phyloP scores from a whole-genome alignment of 2,888 invertebrate species.

The Ichneumoninae sp. region DNA sequence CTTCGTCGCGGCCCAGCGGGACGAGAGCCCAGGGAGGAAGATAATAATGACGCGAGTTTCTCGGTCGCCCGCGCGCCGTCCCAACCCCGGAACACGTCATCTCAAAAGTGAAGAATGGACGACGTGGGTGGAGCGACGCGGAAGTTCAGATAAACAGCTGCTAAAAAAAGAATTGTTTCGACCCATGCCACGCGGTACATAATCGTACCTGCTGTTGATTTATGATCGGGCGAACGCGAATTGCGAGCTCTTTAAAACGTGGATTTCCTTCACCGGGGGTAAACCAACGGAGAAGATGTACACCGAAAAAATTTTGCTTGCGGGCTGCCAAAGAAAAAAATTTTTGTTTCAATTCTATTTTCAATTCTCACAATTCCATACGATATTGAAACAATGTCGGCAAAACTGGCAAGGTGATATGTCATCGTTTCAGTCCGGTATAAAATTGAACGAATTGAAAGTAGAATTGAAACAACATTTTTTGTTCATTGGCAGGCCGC shows the following conservation, averaged over 20 bases:
- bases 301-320: too few relatives aligned
- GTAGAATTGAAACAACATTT: too few relatives aligned
- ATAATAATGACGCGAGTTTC: conserved; percentile 60
- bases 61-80: conserved; percentile 3
- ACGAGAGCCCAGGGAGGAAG: conserved; percentile 28
- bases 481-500: too few relatives aligned
- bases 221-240: conserved; percentile 37
- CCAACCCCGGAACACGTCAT: conserved; percentile 54
- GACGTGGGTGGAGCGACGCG: conserved; percentile 45
- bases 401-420: too few relatives aligned
- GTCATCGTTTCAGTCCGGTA: too few relatives aligned
- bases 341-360: too few relatives aligned
- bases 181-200: conserved; percentile 40
- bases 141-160: conserved; percentile 54
- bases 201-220: conserved; percentile 43
- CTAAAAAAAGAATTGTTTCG: conserved; percentile 30
- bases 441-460: too few relatives aligned
- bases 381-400: too few relatives aligned
- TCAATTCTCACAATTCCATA: too few relatives aligned
- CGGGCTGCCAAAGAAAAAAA: too few relatives aligned
- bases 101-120: conserved; percentile 64
- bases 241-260: conserved; percentile 35
- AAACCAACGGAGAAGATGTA: conserved; percentile 24
- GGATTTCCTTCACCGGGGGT: conserved; percentile 50
- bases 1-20: conserved; percentile 6